Percentiles rank a stretch among this genome's conserved stretches.
phyloP scores from a whole-genome alignment of 2,888 invertebrate genomes.

The Diarsia mendica region DNA sequence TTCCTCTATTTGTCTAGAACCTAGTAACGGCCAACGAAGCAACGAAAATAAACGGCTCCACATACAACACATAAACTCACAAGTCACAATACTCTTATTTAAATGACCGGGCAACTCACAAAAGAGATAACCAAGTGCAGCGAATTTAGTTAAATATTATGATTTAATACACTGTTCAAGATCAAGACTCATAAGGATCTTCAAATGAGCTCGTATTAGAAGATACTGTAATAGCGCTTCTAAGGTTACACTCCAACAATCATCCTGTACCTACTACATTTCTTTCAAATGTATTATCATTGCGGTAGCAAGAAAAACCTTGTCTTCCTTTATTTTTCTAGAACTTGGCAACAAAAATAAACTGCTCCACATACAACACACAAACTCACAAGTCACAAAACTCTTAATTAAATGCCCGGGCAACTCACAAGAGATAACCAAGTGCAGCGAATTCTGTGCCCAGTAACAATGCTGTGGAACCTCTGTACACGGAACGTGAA shows the following conservation, averaged over 20 bases:
- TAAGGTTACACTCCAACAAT: no score
- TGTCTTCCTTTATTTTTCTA: background rate
- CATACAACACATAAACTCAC: slow-evolving; percentile 33
- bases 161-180: no score
- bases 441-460: slow-evolving; percentile 75
- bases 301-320: background rate
- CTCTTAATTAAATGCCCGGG: slow-evolving; percentile 75
- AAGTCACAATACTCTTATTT: slow-evolving; percentile 71
- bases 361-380: slow-evolving; percentile 24
- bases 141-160: slow-evolving; percentile 68
- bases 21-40: no score
- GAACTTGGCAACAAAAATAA: slow-evolving; percentile 29
- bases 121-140: slow-evolving; percentile 72
- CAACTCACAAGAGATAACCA: slow-evolving; percentile 71
- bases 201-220: background rate
- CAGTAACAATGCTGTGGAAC: slow-evolving; percentile 70
- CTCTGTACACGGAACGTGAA: slow-evolving; percentile 56
- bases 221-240: background rate
- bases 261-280: background rate
- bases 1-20: no score
- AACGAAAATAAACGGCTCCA: background rate
- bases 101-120: slow-evolving; percentile 70
- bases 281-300: background rate
- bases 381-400: slow-evolving; percentile 58
- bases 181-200: background rate